These are phyloP conservation scores for Eristalis arbustorum DNA, from an alignment of 2,888 invertebrate species.

Conservation along the genomic window DNA sequence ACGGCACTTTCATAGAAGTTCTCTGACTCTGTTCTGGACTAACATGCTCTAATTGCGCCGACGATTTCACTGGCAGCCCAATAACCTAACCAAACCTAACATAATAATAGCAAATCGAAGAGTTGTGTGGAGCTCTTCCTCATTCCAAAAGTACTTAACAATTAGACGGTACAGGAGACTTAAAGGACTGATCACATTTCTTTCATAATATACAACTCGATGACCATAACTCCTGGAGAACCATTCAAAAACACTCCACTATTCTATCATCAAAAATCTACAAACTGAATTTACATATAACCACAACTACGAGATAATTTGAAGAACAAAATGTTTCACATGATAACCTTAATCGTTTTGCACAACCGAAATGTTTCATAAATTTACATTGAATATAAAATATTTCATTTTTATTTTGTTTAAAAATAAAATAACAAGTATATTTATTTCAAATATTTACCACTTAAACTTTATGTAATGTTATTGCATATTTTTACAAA, in stretches of 20 bases:
- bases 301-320: background rate
- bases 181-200: background rate
- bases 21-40: too few species aligned
- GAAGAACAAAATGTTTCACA: background rate
- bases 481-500: slow-evolving; percentile 9
- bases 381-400: slow-evolving; percentile 17
- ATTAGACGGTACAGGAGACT: too few species aligned
- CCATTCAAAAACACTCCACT: background rate
- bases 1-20: too few species aligned
- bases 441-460: slow-evolving; percentile 1
- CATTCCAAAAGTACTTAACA: too few species aligned
- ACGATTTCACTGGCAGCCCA: too few species aligned
- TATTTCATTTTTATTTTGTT: background rate
- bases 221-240: too few species aligned
- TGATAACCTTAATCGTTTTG: background rate
- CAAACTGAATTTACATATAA: background rate
- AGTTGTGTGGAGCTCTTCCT: too few species aligned
- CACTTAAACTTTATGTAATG: background rate
- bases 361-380: slow-evolving; percentile 19
- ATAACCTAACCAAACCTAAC: too few species aligned
- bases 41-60: too few species aligned
- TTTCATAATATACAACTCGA: too few species aligned
- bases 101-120: too few species aligned
- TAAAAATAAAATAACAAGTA: background rate
- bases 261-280: background rate